Evolutionary conservation across 2,888 invertebrate genomes (phyloP), one percentile per base, ranked within the genome.

Genomic region (Harmothoe impar): DNA sequence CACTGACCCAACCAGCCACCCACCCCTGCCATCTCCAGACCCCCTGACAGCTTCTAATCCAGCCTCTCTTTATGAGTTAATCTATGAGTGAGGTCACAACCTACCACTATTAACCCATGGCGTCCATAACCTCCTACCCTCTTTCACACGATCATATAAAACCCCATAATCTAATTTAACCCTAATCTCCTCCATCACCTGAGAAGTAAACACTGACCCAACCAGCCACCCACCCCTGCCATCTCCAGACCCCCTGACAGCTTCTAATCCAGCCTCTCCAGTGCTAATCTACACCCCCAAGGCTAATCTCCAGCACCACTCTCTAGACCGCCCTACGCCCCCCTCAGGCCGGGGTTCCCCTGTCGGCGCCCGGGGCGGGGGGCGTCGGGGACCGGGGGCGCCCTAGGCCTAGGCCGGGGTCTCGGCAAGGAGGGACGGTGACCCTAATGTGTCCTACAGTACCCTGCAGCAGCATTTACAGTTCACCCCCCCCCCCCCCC

Each of bases 261-360:
- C 5, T 72, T 29, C 29, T 29, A 72, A 72, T 72, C 72, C 62
- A n/a, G 31, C 72, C 72, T 15, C 12, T 15, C 29, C 29, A 3
- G 29, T 72, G 72, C 72, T 72, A 72, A 72, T 72, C 72, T 72
- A 72, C 72, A 25, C n/a, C 25, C 29, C 31, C 72, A n/a, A n/a
- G n/a, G n/a, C n/a, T 72, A 29, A 29, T 25, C 31, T 29, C 12
- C n/a, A 62, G n/a, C n/a, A n/a, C n/a, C 62, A 5, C 29, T 15
- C 29, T 25, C 29, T 15, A n/a, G 72, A 15, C 72, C 15, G 72
- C 25, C 72, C 72, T 25, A 25, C 15, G 25, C 25, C 72, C 68
- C 1, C 72, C 72, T 29, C 72, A n/a, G 72, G 72, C 72, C 72
- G n/a, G 72, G 72, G 1, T 3, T 25, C 72, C 29, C 72, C 72